A percentile compares a stretch with the other conserved stretches of the same genome.
Conservation (phyloP, 2,113 vertebrate species). For the Callopanchax toddi region DNA sequence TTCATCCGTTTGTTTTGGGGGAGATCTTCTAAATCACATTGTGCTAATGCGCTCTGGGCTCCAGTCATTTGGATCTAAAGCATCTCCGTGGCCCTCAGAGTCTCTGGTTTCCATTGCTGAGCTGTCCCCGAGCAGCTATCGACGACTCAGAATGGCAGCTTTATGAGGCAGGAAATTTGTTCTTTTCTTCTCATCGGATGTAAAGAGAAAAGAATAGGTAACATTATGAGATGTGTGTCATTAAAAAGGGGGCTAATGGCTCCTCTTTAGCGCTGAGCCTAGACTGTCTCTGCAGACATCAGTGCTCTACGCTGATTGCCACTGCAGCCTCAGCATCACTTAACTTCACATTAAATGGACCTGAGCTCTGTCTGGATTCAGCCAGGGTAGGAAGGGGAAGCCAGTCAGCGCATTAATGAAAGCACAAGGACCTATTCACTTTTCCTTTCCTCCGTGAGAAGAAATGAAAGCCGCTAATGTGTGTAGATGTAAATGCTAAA, state of each 20-base stretch:
- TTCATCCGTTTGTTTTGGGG: constrained; percentile 18
- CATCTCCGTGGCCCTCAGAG: constrained; percentile 20
- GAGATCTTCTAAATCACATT: constrained; percentile 38
- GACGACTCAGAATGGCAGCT: constrained; percentile 52
- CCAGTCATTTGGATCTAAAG: constrained; percentile 51
- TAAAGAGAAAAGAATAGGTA: constrained; percentile 65
- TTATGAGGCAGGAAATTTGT: constrained; percentile 56
- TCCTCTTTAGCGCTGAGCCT: constrained; percentile 66
- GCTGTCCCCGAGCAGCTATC: constrained; percentile 50
- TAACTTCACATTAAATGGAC: constrained; percentile 73
- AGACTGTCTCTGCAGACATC: constrained; percentile 68
- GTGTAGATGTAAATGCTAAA: constrained; percentile 29
- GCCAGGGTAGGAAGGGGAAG: constrained; percentile 53
- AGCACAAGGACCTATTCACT: constrained; percentile 62
- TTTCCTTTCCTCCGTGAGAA: constrained; percentile 46
- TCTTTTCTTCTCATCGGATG: constrained; percentile 58
- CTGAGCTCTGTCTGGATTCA: constrained; percentile 64
- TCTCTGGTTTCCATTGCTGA: constrained; percentile 27
- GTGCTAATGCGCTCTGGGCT: constrained; percentile 24
- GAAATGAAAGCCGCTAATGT: constrained; percentile 51
- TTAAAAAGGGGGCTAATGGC: constrained; percentile 76
- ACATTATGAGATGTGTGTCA: constrained; percentile 73
- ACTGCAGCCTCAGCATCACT: constrained; percentile 75
- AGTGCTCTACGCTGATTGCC: constrained; percentile 67
- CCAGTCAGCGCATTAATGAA: constrained; percentile 74